Evolutionary conservation across 2,888 invertebrate species (phyloP).

Genomic region (Ophion obscuratus): DNA sequence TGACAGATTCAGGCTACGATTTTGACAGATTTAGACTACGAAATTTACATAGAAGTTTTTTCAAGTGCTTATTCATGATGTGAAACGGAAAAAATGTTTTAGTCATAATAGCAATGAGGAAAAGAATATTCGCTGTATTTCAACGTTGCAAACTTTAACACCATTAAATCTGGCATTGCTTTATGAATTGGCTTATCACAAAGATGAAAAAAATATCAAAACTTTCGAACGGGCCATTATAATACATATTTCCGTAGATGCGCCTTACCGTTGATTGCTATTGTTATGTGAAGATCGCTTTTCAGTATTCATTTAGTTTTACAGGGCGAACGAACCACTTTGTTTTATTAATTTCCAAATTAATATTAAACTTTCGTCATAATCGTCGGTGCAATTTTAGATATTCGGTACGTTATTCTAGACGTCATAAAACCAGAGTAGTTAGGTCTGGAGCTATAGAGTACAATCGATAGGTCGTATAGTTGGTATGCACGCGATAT

Average conservation of each 20-base stretch:
- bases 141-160: neutral
- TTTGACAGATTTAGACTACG: neutral
- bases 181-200: neutral
- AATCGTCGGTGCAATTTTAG: neutral
- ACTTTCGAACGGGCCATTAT: neutral
- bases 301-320: neutral
- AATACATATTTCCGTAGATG: neutral
- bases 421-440: neutral
- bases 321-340: neutral
- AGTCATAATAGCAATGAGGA: neutral
- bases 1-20: neutral
- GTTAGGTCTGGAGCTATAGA: neutral
- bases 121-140: neutral
- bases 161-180: neutral
- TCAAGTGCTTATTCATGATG: neutral
- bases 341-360: neutral
- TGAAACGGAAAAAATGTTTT: neutral
- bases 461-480: constrained; percentile 7
- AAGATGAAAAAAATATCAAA: neutral
- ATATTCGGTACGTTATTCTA: neutral
- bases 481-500: neutral
- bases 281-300: neutral
- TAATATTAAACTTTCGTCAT: neutral
- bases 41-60: neutral
- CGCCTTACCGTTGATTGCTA: neutral